Evolutionary conservation across 1,140 invertebrate species (phyloP).

Genomic region (Parasteatoda tepidariorum): DNA sequence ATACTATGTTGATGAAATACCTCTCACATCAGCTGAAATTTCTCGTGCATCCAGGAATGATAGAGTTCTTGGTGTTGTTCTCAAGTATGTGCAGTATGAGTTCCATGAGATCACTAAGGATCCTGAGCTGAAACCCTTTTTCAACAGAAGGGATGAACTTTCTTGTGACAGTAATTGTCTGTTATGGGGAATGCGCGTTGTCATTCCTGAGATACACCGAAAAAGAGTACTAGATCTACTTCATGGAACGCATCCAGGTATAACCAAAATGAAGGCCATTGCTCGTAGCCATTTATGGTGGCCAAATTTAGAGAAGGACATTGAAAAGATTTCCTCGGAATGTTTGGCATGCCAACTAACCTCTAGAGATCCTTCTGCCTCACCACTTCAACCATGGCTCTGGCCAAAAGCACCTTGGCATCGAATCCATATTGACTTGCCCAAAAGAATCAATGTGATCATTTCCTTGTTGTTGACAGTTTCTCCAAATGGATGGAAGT

Average conservation of each 20-base stretch:
- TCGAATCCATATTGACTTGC: constrained; percentile 63
- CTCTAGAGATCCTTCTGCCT: neutral
- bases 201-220: constrained; percentile 63
- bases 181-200: constrained; percentile 34
- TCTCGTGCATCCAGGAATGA: neutral
- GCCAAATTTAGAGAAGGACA: constrained; percentile 64
- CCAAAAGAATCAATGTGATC: constrained; percentile 56
- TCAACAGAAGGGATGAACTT: neutral
- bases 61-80: neutral
- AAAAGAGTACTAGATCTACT: constrained; percentile 63
- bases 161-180: neutral
- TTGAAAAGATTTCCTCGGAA: neutral
- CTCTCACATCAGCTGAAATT: neutral
- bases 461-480: constrained; percentile 19
- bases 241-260: constrained; percentile 71
- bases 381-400: constrained; percentile 38
- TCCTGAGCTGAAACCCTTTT: neutral
- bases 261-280: constrained; percentile 72
- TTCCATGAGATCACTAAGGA: neutral
- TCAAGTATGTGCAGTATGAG: neutral
- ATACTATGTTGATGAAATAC: neutral
- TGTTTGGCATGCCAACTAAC: constrained; percentile 1
- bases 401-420: constrained; percentile 58
- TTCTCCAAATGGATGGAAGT: constrained; percentile 12
- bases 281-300: constrained; percentile 70